Conservation (phyloP, 2,888 invertebrate genomes). For the Lithosia quadra region DNA sequence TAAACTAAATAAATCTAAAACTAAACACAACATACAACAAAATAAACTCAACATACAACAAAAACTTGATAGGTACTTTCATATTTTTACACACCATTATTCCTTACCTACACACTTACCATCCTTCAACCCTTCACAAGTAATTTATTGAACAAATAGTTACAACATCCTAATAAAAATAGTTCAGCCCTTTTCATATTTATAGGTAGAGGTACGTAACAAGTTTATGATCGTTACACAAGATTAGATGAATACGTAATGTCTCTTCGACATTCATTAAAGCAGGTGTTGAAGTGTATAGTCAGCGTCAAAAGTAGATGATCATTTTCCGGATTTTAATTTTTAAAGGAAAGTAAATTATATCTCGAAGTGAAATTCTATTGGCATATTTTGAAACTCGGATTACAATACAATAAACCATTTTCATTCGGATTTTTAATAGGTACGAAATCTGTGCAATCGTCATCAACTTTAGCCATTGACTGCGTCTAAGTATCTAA, state of each 20-base stretch:
- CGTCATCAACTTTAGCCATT: too few relatives aligned
- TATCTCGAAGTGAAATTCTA: too few relatives aligned
- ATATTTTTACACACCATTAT: neutral
- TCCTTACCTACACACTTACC: neutral
- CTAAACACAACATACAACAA: neutral
- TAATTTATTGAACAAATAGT: conserved; percentile 11
- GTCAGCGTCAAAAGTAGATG: neutral
- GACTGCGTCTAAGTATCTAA: too few relatives aligned
- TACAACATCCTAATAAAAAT: conserved; percentile 17
- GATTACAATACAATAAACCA: too few relatives aligned
- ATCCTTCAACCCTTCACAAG: neutral
- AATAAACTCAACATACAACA: neutral
- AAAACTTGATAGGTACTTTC: neutral
- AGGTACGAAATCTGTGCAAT: too few relatives aligned
- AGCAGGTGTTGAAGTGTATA: conserved; percentile 44
- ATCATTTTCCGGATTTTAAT: too few relatives aligned
- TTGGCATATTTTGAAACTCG: too few relatives aligned
- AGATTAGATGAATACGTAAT: conserved; percentile 58
- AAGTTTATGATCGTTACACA: conserved; percentile 33
- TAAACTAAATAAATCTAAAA: neutral
- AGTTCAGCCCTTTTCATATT: conserved; percentile 27
- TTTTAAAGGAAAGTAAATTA: too few relatives aligned
- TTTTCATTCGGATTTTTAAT: too few relatives aligned
- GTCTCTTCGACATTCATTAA: conserved; percentile 57
- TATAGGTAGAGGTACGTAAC: conserved; percentile 19